Percentiles rank a stretch among this genome's conserved stretches.
phyloP scores from a whole-genome alignment of 2,888 invertebrate species.

The Tiphia femorata region DNA sequence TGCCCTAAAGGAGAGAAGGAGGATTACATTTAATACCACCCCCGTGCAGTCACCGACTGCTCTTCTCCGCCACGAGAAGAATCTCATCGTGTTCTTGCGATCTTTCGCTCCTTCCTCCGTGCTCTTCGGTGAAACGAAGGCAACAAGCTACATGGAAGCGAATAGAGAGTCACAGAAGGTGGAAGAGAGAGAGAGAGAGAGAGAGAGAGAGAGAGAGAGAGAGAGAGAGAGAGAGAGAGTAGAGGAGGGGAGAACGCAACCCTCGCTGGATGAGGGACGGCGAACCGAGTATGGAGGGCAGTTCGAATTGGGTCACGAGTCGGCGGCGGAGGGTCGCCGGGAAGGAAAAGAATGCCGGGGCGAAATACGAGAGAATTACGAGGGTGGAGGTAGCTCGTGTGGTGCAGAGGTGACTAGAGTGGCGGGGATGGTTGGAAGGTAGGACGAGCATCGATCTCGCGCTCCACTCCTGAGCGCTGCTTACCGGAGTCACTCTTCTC shows the following conservation, averaged over 20 bases:
- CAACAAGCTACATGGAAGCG: no score
- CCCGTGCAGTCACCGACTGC: no score
- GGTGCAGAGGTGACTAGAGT: constrained; percentile 12
- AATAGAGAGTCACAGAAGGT: not conserved
- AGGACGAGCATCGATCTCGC: no score
- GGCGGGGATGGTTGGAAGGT: not conserved
- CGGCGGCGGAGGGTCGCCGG: constrained; percentile 7
- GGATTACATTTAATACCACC: constrained; percentile 42
- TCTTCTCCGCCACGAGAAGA: no score
- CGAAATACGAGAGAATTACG: constrained; percentile 29
- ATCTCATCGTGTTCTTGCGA: no score
- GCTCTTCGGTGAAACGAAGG: no score
- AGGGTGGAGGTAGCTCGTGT: constrained; percentile 8
- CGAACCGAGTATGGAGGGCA: no score
- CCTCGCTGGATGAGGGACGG: no score
- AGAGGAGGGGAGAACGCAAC: no score
- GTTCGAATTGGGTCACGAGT: constrained; percentile 49
- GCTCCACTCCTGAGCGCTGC: no score
- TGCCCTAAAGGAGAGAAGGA: no score
- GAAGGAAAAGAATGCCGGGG: constrained; percentile 30
- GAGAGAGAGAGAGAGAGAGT: not conserved
- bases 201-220: not conserved
- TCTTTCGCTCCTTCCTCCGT: not conserved
- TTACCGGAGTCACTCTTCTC: no score
- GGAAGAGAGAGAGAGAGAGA: not conserved